Percentiles rank a stretch among this genome's conserved stretches.
phyloP scores from a whole-genome alignment of 1,140 invertebrate species.

The Lordiphosa stackelbergi region DNA sequence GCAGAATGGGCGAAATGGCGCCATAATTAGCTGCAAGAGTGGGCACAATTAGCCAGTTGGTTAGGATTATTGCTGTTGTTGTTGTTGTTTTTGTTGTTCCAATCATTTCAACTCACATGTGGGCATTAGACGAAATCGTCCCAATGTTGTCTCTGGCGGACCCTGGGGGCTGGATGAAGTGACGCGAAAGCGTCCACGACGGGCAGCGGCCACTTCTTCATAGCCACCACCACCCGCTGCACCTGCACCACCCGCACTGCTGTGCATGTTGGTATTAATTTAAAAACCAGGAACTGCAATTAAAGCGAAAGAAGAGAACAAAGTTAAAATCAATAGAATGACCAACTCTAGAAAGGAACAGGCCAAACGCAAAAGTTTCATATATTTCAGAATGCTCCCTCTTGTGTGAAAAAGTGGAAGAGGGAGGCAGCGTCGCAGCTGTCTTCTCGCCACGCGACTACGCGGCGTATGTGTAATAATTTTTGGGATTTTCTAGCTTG shows the following conservation, averaged over 20 bases:
- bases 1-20: slow-evolving; percentile 74
- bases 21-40: slow-evolving; percentile 70
- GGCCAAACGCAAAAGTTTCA: slow-evolving; percentile 15
- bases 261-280: slow-evolving; percentile 45
- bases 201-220: slow-evolving; percentile 69
- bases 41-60: slow-evolving; percentile 3
- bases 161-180: slow-evolving; percentile 67
- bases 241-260: slow-evolving; percentile 46
- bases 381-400: not conserved
- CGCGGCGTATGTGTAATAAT: slow-evolving; percentile 51
- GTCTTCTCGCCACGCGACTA: slow-evolving; percentile 37
- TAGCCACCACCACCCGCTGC: slow-evolving; percentile 55
- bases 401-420: not conserved
- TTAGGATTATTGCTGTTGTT: no score
- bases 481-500: no score
- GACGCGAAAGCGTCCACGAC: slow-evolving; percentile 74
- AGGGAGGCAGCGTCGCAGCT: not conserved
- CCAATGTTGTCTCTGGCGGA: slow-evolving; percentile 71
- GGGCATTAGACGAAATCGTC: slow-evolving; percentile 76
- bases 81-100: not conserved
- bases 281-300: slow-evolving; percentile 27
- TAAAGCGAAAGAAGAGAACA: slow-evolving; percentile 9
- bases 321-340: slow-evolving; percentile 37
- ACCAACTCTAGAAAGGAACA: slow-evolving; percentile 19
- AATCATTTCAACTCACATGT: slow-evolving; percentile 60